These are phyloP conservation scores for Sylvia borin DNA, from an alignment of 2,797 vertebrate genomes.

Conservation along the genomic window DNA sequence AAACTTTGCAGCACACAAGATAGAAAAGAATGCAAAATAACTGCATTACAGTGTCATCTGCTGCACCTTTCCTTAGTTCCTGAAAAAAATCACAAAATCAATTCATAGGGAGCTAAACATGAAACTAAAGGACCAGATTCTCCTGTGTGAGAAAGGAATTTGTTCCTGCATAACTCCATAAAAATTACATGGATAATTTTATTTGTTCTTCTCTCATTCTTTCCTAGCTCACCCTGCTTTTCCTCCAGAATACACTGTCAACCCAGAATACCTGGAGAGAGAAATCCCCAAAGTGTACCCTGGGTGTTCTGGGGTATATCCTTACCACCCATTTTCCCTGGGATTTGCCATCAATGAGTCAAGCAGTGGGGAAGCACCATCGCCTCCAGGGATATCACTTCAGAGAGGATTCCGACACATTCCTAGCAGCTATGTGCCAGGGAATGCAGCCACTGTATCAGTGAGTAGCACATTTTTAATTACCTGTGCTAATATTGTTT, in stretches of 20 bases:
- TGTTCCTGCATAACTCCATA: background rate
- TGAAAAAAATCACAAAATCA: background rate
- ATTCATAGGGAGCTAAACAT: background rate
- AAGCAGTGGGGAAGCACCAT: constrained; percentile 44
- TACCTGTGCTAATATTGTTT: background rate
- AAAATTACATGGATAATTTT: background rate
- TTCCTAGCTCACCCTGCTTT: constrained; percentile 55
- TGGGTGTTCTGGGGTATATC: constrained; percentile 58
- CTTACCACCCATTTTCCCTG: constrained; percentile 68
- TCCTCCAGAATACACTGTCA: constrained; percentile 43
- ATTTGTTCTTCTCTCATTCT: background rate
- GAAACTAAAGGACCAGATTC: background rate
- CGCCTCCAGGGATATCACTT: constrained; percentile 49
- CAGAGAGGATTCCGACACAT: constrained; percentile 66
- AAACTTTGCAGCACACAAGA: background rate
- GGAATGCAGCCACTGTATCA: constrained; percentile 37
- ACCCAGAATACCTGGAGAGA: constrained; percentile 70
- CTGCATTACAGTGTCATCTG: background rate
- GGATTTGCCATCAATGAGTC: constrained; percentile 65
- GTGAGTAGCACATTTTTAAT: constrained; percentile 36
- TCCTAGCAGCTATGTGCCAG: constrained; percentile 47
- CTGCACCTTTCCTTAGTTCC: background rate
- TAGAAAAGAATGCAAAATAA: background rate
- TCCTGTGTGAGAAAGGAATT: background rate
- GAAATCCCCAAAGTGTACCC: constrained; percentile 70